Evolutionary conservation across 1,140 invertebrate genomes (phyloP).

Genomic region (Olivierus martensii): DNA sequence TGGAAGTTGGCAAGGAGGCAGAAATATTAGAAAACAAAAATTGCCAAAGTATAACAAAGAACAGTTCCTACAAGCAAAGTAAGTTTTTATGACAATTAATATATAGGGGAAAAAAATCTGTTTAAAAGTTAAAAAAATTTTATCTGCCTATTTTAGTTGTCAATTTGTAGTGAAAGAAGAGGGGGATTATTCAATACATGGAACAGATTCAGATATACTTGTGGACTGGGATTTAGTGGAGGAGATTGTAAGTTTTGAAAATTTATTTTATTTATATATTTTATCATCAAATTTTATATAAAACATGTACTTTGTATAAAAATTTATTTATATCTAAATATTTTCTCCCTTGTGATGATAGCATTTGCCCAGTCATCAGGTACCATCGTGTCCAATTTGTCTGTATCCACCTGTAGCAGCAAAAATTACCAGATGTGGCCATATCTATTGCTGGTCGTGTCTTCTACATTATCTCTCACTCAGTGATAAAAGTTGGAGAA

Average conservation of each 20-base stretch:
- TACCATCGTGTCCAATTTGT: constrained; percentile 79
- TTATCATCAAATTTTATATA: no score
- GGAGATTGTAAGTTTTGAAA: constrained; percentile 58
- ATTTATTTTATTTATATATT: no score
- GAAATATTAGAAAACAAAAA: constrained; percentile 4
- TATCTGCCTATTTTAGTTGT: constrained; percentile 50
- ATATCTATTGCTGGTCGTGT: constrained; percentile 92
- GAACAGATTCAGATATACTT: constrained; percentile 67
- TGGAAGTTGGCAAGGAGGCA: neutral
- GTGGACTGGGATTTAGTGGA: constrained; percentile 86
- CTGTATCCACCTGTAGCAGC: constrained; percentile 63
- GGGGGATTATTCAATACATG: constrained; percentile 59
- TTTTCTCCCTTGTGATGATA: constrained; percentile 20
- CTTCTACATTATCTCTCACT: constrained; percentile 80
- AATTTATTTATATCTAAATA: neutral
- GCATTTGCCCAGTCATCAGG: constrained; percentile 37
- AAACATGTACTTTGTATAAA: no score
- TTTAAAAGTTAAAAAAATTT: no score
- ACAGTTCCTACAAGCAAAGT: constrained; percentile 88
- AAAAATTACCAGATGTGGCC: constrained; percentile 87
- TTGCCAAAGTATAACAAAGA: constrained; percentile 67
- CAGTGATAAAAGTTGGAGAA: constrained; percentile 56
- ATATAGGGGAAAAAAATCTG: no score
- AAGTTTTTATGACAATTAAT: constrained; percentile 17
- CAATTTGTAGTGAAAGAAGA: constrained; percentile 79